These are phyloP conservation scores for Pangasius djambal DNA, from an alignment of 2,797 vertebrate species.

Conservation along the genomic window DNA sequence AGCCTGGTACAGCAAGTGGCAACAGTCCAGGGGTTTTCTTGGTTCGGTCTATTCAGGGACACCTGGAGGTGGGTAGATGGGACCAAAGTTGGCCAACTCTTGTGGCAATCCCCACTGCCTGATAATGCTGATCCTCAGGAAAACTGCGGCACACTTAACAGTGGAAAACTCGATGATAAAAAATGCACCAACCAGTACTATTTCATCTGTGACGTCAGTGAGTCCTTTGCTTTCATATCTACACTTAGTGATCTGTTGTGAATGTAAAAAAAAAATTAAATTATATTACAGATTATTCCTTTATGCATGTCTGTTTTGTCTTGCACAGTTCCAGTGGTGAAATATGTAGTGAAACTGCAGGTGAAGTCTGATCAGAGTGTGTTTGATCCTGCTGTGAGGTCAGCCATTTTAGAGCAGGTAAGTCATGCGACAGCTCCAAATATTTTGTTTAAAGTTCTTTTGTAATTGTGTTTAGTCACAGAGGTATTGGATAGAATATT, in stretches of 20 bases:
- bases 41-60: constrained; percentile 25
- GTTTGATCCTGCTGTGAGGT: background rate
- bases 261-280: too few species aligned
- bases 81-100: background rate
- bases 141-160: background rate
- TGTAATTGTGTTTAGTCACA: background rate
- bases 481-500: too few species aligned
- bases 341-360: background rate
- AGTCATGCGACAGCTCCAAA: background rate
- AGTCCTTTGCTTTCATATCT: background rate
- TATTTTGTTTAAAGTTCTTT: too few species aligned
- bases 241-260: background rate
- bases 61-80: background rate
- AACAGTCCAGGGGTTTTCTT: background rate
- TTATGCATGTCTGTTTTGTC: background rate
- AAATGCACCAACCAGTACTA: background rate
- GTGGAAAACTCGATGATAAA: background rate
- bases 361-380: background rate
- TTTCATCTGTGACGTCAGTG: background rate
- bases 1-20: background rate
- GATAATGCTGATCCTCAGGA: background rate
- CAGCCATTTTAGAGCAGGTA: background rate
- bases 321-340: background rate
- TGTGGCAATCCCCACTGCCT: background rate
- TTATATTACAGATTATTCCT: too few species aligned